Evolutionary conservation across 2,797 vertebrate species (phyloP), one percentile per base, ranked within the genome.

Genomic region (Takifugu ocellatus): DNA sequence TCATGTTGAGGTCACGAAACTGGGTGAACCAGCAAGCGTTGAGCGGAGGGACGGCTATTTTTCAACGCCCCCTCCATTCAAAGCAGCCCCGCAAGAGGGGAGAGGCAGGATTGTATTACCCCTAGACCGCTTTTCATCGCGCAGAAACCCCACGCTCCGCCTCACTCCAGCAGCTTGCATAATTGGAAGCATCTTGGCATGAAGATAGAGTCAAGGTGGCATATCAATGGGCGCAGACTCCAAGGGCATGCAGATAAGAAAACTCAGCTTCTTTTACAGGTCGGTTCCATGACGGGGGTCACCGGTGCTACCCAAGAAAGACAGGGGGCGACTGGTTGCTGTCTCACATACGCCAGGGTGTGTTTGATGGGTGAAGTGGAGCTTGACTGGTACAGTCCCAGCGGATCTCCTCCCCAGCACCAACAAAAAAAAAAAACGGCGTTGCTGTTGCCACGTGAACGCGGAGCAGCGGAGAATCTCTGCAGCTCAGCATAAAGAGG

Each of bases 121-220:
- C 75, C 83, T 71, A 68, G 84, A 87, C 78, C 78, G 44, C 72
- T 88, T 82, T 89, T 85, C 76, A 81, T 83, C 49, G 80, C 76
- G 80, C 72, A 82, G 73, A 88, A 88, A 82, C 68, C 70, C 70
- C 77, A 88, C 70, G 87, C 85, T 87, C 84, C 80, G 88, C 88
- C 86, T 90, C 90, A 88, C 91, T 90, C 81, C 89, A 90, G 78
- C 79, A 81, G 71, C 81, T 89, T 79, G 84, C 82, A 89, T 92
- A 92, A 93, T 92, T 92, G 90, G 88, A 91, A 91, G 87, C 87
- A 77, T 89, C 83, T 91, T 88, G 88, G 85, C 90, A 91, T 90
- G 87, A 88, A 90, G 89, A 91, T 90, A 91, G 81, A 87, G 88
- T 86, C 88, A 89, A 86, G 88, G 85, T 90, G 84, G 87, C 89